Evolutionary conservation across 2,113 vertebrate species (phyloP).

Genomic region (Camelus bactrianus): DNA sequence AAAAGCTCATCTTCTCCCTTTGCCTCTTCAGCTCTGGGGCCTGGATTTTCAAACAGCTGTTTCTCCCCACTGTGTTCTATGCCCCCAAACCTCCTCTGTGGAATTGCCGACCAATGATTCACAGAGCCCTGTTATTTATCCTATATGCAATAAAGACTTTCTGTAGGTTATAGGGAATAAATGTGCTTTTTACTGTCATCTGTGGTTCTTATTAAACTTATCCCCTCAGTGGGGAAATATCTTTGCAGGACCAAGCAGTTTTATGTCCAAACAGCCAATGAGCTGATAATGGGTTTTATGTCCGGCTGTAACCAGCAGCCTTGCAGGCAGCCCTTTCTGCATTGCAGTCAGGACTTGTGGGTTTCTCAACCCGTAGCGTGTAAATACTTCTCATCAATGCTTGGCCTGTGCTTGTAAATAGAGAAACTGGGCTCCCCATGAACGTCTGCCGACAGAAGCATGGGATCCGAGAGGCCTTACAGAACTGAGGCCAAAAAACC

Average conservation of each 20-base stretch:
- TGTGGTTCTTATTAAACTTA: slow-evolving; percentile 67
- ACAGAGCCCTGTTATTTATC: slow-evolving; percentile 65
- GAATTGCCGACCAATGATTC: slow-evolving; percentile 63
- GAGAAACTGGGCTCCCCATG: background rate
- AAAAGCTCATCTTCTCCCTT: background rate
- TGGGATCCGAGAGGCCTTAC: background rate
- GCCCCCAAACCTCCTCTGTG: background rate
- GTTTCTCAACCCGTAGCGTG: background rate
- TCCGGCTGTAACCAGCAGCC: background rate
- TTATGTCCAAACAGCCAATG: slow-evolving; percentile 65
- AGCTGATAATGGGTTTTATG: slow-evolving; percentile 68
- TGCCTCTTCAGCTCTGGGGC: background rate
- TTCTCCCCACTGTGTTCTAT: slow-evolving; percentile 38
- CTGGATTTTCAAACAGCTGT: slow-evolving; percentile 34
- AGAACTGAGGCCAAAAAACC: background rate
- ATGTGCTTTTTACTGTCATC: slow-evolving; percentile 72
- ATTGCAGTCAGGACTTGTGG: background rate
- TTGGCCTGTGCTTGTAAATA: background rate
- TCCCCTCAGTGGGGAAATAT: slow-evolving; percentile 16
- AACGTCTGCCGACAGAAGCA: background rate
- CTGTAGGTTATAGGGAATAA: slow-evolving; percentile 68
- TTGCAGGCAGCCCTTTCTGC: background rate
- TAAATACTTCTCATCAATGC: background rate
- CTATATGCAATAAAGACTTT: slow-evolving; percentile 70
- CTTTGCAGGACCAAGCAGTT: slow-evolving; percentile 59